phyloP scores from a whole-genome alignment of 2,797 vertebrate genomes.

The Morelia viridis region DNA sequence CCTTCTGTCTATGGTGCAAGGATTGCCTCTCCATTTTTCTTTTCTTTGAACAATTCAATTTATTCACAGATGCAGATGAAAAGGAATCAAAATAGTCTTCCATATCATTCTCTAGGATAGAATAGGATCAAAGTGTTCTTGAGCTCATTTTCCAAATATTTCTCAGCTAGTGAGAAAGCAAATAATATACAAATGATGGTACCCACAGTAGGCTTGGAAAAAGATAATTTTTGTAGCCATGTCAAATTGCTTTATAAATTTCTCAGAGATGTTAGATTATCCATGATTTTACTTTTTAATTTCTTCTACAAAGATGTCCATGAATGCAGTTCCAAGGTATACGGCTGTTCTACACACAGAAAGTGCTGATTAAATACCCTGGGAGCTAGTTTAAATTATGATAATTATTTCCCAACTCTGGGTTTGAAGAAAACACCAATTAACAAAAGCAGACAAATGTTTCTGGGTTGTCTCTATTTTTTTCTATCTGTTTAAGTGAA shows the following conservation, averaged over 20 bases:
- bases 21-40: constrained; percentile 42
- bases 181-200: no score
- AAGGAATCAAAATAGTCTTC: constrained; percentile 43
- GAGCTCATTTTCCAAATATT: no score
- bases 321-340: background rate
- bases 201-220: no score
- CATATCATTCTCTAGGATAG: constrained; percentile 1
- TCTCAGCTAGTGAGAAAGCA: no score
- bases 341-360: background rate
- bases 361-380: background rate
- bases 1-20: constrained; percentile 54
- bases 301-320: background rate
- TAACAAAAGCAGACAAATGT: background rate
- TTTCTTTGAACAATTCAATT: constrained; percentile 57
- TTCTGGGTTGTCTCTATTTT: background rate
- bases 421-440: background rate
- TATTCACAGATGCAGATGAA: constrained; percentile 56
- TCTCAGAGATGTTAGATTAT: background rate
- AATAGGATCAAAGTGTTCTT: background rate
- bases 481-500: background rate
- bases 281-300: background rate
- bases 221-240: background rate
- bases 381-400: background rate
- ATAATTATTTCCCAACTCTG: background rate
- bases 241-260: background rate